These are phyloP conservation scores for Poeciliopsis gracilis DNA, from an alignment of 2,797 vertebrate species.

Conservation along the genomic window DNA sequence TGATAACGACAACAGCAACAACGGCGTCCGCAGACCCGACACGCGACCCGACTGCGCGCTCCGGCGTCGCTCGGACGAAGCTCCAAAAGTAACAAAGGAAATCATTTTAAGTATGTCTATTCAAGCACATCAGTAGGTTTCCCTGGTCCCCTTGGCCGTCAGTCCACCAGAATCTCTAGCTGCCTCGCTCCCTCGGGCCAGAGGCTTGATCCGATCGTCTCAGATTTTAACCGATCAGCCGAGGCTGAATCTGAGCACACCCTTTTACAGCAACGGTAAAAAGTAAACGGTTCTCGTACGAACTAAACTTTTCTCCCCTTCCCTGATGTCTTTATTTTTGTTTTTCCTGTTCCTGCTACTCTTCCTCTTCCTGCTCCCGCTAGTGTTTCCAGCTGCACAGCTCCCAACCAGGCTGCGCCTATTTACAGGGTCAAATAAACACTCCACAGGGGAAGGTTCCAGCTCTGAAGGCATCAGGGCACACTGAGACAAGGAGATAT, in stretches of 20 bases:
- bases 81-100: slow-evolving; percentile 31
- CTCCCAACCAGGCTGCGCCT: slow-evolving; percentile 51
- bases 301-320: slow-evolving; percentile 37
- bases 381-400: slow-evolving; percentile 67
- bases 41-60: slow-evolving; percentile 20
- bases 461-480: slow-evolving; percentile 77
- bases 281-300: slow-evolving; percentile 46
- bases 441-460: slow-evolving; percentile 53
- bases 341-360: slow-evolving; percentile 2
- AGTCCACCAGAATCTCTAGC: slow-evolving; percentile 87
- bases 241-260: slow-evolving; percentile 45
- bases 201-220: slow-evolving; percentile 62
- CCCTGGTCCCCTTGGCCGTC: slow-evolving; percentile 76
- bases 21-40: slow-evolving; percentile 46
- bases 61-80: slow-evolving; percentile 31
- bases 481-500: slow-evolving; percentile 79
- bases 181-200: slow-evolving; percentile 74
- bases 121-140: slow-evolving; percentile 75
- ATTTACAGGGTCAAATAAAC: slow-evolving; percentile 74
- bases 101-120: slow-evolving; percentile 57
- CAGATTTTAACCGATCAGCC: slow-evolving; percentile 49
- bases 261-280: slow-evolving; percentile 49
- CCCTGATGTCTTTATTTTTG: slow-evolving; percentile 25
- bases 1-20: slow-evolving; percentile 41
- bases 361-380: slow-evolving; percentile 61